A percentile compares a stretch with the other conserved stretches of the same genome.
phyloP scores from a whole-genome alignment of 2,888 invertebrate species.

The Gortyna flavago region DNA sequence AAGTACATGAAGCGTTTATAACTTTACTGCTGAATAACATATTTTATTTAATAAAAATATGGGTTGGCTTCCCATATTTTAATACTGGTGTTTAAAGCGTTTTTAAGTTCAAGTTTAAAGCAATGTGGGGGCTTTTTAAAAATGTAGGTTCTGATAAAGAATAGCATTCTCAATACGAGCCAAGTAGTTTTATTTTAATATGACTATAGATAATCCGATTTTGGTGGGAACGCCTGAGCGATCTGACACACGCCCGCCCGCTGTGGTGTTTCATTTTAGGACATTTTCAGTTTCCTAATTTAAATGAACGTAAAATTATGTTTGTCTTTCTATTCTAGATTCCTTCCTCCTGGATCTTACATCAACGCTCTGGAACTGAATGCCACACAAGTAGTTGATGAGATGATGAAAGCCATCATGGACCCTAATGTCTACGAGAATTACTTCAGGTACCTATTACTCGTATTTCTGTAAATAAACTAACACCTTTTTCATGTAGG shows the following conservation, averaged over 20 bases:
- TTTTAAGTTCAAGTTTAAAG: neutral
- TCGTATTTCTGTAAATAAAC: neutral
- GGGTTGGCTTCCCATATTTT: neutral
- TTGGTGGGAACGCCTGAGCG: too few species aligned
- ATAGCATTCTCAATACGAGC: neutral
- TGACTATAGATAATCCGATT: neutral
- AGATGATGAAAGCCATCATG: slow-evolving; percentile 74
- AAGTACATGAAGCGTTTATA: neutral
- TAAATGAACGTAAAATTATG: too few species aligned
- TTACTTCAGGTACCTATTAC: slow-evolving; percentile 78
- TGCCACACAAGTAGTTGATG: slow-evolving; percentile 69
- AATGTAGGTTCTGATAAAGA: neutral
- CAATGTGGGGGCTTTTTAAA: neutral
- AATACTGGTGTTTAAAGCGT: neutral
- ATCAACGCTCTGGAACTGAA: slow-evolving; percentile 75
- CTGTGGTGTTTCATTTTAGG: neutral
- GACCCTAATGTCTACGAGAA: slow-evolving; percentile 71
- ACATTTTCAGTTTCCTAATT: neutral
- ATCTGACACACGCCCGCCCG: too few species aligned
- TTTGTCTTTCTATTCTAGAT: slow-evolving; percentile 66
- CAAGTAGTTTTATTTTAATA: neutral
- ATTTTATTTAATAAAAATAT: neutral
- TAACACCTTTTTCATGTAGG: too few species aligned
- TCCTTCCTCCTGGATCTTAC: slow-evolving; percentile 82
- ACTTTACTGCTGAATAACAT: neutral